Conservation (phyloP, 2,113 vertebrate species). For the Patagioenas fasciata region DNA sequence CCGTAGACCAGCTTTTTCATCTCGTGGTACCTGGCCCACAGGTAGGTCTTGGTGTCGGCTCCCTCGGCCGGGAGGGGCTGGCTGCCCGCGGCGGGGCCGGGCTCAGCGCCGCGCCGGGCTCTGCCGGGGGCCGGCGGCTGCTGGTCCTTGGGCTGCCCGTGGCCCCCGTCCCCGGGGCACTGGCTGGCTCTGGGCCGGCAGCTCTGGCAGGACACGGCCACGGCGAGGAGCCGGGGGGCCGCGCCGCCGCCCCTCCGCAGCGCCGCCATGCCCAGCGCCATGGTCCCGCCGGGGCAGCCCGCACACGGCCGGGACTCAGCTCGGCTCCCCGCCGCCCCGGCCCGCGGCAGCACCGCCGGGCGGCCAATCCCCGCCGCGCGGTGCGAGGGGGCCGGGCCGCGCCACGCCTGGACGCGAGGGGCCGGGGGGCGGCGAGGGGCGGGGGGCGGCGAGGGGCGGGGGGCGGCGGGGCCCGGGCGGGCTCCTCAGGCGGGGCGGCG, state of each 20-base stretch:
- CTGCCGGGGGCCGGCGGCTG: slow-evolving; percentile 7
- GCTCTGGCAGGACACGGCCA: slow-evolving; percentile 33
- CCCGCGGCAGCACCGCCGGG: neutral
- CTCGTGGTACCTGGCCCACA: slow-evolving; percentile 81
- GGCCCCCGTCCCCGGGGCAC: neutral
- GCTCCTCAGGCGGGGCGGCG: neutral
- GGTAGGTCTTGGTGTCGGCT: slow-evolving; percentile 68
- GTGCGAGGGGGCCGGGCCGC: neutral
- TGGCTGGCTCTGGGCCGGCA: slow-evolving; percentile 3
- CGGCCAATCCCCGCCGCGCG: neutral
- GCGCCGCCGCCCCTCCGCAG: neutral
- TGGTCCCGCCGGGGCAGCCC: neutral
- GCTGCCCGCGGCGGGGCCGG: neutral
- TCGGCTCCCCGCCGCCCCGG: neutral
- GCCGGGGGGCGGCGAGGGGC: neutral
- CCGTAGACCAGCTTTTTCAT: slow-evolving; percentile 83
- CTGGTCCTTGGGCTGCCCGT: slow-evolving; percentile 30
- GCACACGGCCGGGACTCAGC: neutral
- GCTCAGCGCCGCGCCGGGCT: slow-evolving; percentile 1
- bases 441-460: too few species aligned
- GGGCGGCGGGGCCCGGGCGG: too few species aligned
- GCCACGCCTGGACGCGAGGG: neutral
- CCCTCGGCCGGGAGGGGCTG: slow-evolving; percentile 43
- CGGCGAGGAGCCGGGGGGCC: slow-evolving; percentile 19
- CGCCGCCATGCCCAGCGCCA: neutral